Evolutionary conservation across 2,888 invertebrate species (phyloP).

Genomic region (Epinotia bilunana): DNA sequence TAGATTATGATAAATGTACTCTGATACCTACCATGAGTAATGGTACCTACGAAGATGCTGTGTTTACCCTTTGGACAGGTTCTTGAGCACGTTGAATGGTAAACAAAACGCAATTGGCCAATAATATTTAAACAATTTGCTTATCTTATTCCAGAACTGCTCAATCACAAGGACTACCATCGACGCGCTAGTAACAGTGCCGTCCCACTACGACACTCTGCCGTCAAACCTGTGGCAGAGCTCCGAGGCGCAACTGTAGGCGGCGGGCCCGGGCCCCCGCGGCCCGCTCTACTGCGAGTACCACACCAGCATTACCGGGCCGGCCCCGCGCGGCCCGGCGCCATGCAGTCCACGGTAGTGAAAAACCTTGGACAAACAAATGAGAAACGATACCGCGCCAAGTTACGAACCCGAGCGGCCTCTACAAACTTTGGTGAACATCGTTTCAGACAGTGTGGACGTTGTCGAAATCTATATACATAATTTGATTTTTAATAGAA

Average conservation of each 20-base stretch:
- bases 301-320: slow-evolving; percentile 60
- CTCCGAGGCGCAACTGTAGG: slow-evolving; percentile 77
- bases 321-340: slow-evolving; percentile 59
- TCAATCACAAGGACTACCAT: slow-evolving; percentile 86
- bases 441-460: slow-evolving; percentile 46
- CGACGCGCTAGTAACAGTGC: slow-evolving; percentile 90
- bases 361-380: slow-evolving; percentile 67
- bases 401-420: slow-evolving; percentile 47
- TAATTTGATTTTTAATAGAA: slow-evolving; percentile 44
- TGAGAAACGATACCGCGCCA: slow-evolving; percentile 57
- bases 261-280: slow-evolving; percentile 56
- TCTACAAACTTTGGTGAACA: slow-evolving; percentile 59
- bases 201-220: slow-evolving; percentile 88
- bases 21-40: no score
- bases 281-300: slow-evolving; percentile 56
- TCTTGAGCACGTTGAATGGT: no score
- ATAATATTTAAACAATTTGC: no score
- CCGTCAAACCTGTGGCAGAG: slow-evolving; percentile 81
- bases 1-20: no score
- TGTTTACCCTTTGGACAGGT: no score
- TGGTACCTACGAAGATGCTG: no score
- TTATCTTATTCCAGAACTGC: slow-evolving; percentile 84
- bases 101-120: no score
- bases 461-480: slow-evolving; percentile 34
- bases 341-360: slow-evolving; percentile 69